These are phyloP conservation scores for Melanotaenia boesemani DNA, from an alignment of 2,797 vertebrate genomes.

Conservation along the genomic window DNA sequence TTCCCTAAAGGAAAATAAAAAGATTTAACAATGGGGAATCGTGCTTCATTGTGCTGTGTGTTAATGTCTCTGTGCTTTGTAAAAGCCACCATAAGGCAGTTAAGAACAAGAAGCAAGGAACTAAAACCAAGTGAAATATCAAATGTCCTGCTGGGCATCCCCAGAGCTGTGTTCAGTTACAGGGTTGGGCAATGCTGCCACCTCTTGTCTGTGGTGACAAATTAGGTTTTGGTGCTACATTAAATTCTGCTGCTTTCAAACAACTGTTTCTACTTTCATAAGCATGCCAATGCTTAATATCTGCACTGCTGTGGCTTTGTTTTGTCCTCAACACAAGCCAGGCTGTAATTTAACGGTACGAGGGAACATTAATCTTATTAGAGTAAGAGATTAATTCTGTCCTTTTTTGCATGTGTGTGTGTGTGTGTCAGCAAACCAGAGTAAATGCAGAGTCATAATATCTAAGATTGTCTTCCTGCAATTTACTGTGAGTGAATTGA, in stretches of 20 bases:
- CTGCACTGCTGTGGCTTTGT: not conserved
- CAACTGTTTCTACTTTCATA: not conserved
- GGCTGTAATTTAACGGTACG: conserved; percentile 45
- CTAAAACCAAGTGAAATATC: not conserved
- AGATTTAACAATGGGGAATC: not conserved
- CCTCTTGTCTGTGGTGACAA: conserved; percentile 57
- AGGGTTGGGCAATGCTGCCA: conserved; percentile 68
- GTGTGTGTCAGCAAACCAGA: conserved; percentile 6
- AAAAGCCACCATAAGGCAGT: not conserved
- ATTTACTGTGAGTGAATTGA: conserved; percentile 79
- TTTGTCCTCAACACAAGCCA: conserved; percentile 6
- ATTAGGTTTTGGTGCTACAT: conserved; percentile 13
- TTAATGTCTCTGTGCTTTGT: not conserved
- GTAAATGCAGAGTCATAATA: conserved; percentile 48
- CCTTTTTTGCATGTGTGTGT: conserved; percentile 21
- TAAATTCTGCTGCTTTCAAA: not conserved
- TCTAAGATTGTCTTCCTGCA: conserved; percentile 77
- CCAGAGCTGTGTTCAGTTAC: not conserved
- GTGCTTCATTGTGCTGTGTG: not conserved
- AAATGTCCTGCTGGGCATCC: not conserved
- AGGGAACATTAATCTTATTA: conserved; percentile 44
- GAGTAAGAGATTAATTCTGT: conserved; percentile 41
- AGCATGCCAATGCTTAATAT: not conserved
- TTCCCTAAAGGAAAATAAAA: not conserved
- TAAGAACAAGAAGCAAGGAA: not conserved